Evolutionary conservation across 2,888 invertebrate species (phyloP).

Genomic region (Pristionchus fissidentatus): DNA sequence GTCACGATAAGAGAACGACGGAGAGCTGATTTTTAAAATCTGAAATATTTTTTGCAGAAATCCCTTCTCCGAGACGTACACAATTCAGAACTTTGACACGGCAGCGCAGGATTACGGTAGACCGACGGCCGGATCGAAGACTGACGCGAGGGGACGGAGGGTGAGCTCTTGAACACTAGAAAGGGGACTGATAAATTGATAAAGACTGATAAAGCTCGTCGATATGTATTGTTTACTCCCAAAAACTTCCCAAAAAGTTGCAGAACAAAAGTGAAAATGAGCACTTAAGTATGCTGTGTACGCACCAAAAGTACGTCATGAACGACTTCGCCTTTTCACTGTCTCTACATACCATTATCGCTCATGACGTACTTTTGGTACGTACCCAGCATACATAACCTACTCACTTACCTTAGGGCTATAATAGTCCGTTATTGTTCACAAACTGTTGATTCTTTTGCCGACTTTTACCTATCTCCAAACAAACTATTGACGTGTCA

Average conservation of each 20-base stretch:
- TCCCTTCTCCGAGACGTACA: slow-evolving; percentile 80
- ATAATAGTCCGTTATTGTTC: too few species aligned
- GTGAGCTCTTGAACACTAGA: slow-evolving; percentile 38
- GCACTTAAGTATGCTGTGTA: background rate
- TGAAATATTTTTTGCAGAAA: slow-evolving; percentile 80
- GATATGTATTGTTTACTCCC: background rate
- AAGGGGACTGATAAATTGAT: background rate
- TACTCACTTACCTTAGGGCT: background rate
- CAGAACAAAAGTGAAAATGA: background rate
- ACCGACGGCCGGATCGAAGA: slow-evolving; percentile 71
- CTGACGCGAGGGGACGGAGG: slow-evolving; percentile 69
- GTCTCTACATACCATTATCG: too few species aligned
- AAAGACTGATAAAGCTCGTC: background rate
- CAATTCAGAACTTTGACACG: slow-evolving; percentile 69
- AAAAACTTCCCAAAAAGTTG: background rate
- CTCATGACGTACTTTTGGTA: too few species aligned
- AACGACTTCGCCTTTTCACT: too few species aligned
- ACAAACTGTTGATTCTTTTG: too few species aligned
- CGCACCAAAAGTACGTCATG: too few species aligned
- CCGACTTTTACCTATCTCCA: too few species aligned
- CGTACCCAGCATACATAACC: background rate
- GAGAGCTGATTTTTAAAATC: background rate
- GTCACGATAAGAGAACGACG: too few species aligned
- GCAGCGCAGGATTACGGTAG: slow-evolving; percentile 67
- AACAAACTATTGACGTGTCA: too few species aligned